Base-by-base conservation (phyloP, 1,140 invertebrate genomes). In the Chymomyza costata region DNA sequence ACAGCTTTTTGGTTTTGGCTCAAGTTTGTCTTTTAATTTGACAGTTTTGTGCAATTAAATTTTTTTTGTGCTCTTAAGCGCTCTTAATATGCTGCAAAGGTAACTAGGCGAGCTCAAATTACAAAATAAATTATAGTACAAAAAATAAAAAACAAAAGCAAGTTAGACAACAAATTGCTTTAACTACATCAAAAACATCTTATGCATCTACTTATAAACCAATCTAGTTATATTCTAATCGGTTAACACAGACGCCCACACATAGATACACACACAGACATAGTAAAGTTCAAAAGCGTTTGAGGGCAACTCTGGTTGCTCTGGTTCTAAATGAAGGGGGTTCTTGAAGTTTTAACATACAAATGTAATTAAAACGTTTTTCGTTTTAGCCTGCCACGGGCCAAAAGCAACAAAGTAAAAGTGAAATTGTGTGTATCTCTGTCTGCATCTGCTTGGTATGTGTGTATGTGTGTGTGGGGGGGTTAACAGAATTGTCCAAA, bases 281-380 rank as follows among this genome's bases (percentile, higher is more conserved):
- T 58, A 49, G 57, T 68, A 80, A 80, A 80, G 73, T 80, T 80
- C 60, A 80, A 80, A 80, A 80, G 60, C 73, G 68, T 80, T 80
- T 61, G 64, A 11, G 43, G 71, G 71, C 71, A 65, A 51, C 56
- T 65, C 44, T 13, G 43, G 43, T 25, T 31, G 59, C 45, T 54
- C 32, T 13, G 14, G 34, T 19, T n/a, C n/a, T n/a, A n/a, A n/a
- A n/a, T n/a, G n/a, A n/a, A n/a, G n/a, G n/a, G 34, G 35, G 13
- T 31, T 54, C 71, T 80, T 80, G 73, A 71, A 80, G 73, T 80
- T 80, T 78, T 80, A 80, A 80, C 74, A 80, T 73, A 80, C 73
- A 80, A 80, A 80, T 80, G 73, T 80, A 80, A 80, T 80, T 80
- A 80, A 80, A 80, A 80, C 73, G 73, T 80, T 80, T 80, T 80